These are phyloP conservation scores for Grammomys dolichurus DNA, from an alignment of 2,113 vertebrate genomes.

Conservation along the genomic window DNA sequence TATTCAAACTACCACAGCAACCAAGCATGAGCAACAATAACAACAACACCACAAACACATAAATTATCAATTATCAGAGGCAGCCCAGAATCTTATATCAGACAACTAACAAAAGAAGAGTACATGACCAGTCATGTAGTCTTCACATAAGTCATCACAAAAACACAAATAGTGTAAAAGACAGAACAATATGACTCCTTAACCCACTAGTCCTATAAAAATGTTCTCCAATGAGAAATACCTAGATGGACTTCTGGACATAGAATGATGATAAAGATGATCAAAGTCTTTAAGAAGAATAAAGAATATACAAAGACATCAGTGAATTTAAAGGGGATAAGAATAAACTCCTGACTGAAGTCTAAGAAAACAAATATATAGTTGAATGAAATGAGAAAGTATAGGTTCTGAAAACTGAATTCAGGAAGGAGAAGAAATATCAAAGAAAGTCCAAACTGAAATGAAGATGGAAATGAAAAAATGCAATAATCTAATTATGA, in stretches of 20 bases:
- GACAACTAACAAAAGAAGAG: neutral
- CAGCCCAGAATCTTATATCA: neutral
- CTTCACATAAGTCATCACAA: neutral
- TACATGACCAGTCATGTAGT: neutral
- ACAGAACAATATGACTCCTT: neutral
- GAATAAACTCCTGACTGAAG: neutral
- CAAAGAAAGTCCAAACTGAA: neutral
- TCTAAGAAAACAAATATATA: neutral
- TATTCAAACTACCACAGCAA: neutral
- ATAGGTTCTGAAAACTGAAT: neutral
- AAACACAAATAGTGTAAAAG: neutral
- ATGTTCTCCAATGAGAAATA: neutral
- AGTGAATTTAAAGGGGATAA: neutral
- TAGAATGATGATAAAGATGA: neutral
- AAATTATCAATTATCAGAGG: neutral
- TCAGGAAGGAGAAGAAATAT: neutral
- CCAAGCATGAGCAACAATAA: neutral
- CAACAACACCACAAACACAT: neutral
- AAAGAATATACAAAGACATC: neutral
- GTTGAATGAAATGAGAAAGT: neutral
- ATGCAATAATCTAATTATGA: neutral
- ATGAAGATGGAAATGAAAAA: neutral
- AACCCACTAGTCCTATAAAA: neutral
- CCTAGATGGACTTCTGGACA: neutral
- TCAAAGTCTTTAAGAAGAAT: neutral